Evolutionary conservation across 2,888 invertebrate genomes (phyloP).

Genomic region (Drosophila koepferae): DNA sequence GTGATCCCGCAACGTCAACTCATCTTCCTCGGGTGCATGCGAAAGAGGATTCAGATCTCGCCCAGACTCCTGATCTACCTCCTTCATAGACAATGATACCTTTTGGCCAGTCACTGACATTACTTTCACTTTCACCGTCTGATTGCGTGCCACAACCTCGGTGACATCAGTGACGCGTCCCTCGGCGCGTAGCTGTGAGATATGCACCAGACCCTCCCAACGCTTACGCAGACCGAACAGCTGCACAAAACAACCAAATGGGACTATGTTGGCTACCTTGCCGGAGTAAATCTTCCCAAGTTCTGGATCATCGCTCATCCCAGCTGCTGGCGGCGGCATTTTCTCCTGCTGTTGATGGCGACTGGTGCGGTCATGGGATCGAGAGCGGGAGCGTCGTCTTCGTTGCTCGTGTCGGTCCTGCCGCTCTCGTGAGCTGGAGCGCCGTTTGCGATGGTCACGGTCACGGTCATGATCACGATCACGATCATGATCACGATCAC

Average conservation of each 20-base stretch:
- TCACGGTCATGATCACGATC: constrained; percentile 3
- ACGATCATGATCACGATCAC: constrained; percentile 6
- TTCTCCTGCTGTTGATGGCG: constrained; percentile 68
- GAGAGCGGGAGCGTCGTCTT: constrained; percentile 56
- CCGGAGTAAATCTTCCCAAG: constrained; percentile 95
- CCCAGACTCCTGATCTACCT: constrained; percentile 98
- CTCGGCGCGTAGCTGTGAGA: constrained; percentile 96
- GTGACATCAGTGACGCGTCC: constrained; percentile 97
- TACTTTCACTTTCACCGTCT: constrained; percentile 96
- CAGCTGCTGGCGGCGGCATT: constrained; percentile 80
- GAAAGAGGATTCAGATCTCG: constrained; percentile 96
- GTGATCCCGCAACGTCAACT: constrained; percentile 87
- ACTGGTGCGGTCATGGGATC: constrained; percentile 67
- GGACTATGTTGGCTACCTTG: constrained; percentile 97
- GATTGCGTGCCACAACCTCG: constrained; percentile 96
- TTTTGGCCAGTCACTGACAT: constrained; percentile 97
- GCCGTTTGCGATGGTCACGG: constrained; percentile 44
- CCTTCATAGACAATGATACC: constrained; percentile 98
- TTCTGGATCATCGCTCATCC: constrained; percentile 90
- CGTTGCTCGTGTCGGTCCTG: constrained; percentile 51
- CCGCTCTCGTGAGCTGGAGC: constrained; percentile 57
- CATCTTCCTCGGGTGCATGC: constrained; percentile 88
- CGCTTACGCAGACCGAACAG: constrained; percentile 94
- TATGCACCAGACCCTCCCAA: constrained; percentile 98
- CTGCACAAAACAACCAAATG: constrained; percentile 99